A percentile compares a stretch with the other conserved stretches of the same genome.
Evolutionary conservation across 2,797 vertebrate species (phyloP).

Genomic region (Menidia menidia): DNA sequence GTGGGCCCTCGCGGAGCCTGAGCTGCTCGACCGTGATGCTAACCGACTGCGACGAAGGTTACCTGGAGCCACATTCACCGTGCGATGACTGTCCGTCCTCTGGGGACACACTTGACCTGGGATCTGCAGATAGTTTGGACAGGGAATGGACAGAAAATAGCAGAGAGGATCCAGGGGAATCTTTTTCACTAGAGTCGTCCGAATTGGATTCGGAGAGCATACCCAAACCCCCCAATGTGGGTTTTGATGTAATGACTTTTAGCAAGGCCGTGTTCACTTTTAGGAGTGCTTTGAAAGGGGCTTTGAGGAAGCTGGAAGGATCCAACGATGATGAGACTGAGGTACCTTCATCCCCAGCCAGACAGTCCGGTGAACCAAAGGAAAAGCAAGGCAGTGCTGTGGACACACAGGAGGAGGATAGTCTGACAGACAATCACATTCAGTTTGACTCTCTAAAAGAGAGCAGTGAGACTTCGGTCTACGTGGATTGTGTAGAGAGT

Average conservation of each 20-base stretch:
- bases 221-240: slow-evolving; percentile 78
- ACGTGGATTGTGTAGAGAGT: slow-evolving; percentile 64
- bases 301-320: slow-evolving; percentile 89
- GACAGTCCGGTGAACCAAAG: slow-evolving; percentile 63
- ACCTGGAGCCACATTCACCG: slow-evolving; percentile 67
- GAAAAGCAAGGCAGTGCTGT: slow-evolving; percentile 70
- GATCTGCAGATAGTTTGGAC: slow-evolving; percentile 73
- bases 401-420: slow-evolving; percentile 68
- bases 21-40: slow-evolving; percentile 80
- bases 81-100: slow-evolving; percentile 69
- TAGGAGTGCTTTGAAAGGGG: slow-evolving; percentile 88
- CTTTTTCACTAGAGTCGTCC: slow-evolving; percentile 64
- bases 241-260: slow-evolving; percentile 87
- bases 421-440: slow-evolving; percentile 75
- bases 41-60: slow-evolving; percentile 78
- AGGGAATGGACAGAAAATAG: slow-evolving; percentile 70
- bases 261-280: slow-evolving; percentile 89
- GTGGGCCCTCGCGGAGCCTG: slow-evolving; percentile 75
- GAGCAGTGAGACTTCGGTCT: slow-evolving; percentile 59
- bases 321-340: slow-evolving; percentile 79
- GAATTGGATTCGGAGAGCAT: slow-evolving; percentile 73
- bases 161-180: slow-evolving; percentile 55
- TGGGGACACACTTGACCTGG: slow-evolving; percentile 68
- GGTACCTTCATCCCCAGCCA: slow-evolving; percentile 67
- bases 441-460: slow-evolving; percentile 74